Conservation (phyloP, 2,888 invertebrate genomes). For the Pandemis corylana region DNA sequence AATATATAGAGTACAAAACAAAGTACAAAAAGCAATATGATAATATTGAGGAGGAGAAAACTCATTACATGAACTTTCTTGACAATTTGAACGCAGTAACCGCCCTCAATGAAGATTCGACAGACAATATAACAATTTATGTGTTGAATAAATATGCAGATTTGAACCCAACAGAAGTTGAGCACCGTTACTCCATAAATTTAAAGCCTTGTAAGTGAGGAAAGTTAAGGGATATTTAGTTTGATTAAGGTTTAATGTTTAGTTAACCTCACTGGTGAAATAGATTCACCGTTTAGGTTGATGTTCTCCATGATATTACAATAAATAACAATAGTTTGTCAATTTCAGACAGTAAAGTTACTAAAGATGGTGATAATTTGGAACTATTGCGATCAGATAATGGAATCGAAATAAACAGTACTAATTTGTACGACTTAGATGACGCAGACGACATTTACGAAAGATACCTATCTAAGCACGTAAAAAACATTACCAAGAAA, state of each 20-base stretch:
- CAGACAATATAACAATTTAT: slow-evolving; percentile 51
- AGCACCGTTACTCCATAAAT: slow-evolving; percentile 56
- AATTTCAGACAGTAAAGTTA: slow-evolving; percentile 51
- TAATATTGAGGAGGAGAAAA: slow-evolving; percentile 49
- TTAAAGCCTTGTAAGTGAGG: slow-evolving; percentile 62
- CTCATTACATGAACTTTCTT: slow-evolving; percentile 57
- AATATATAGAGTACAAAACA: slow-evolving; percentile 58
- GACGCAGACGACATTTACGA: slow-evolving; percentile 56
- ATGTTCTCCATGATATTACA: background rate
- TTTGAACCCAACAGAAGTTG: slow-evolving; percentile 53
- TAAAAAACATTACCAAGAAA: slow-evolving; percentile 50
- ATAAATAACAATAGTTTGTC: background rate
- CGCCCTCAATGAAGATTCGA: slow-evolving; percentile 54
- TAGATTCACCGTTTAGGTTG: slow-evolving; percentile 11
- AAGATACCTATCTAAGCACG: slow-evolving; percentile 50
- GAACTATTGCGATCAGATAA: slow-evolving; percentile 32
- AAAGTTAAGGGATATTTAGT: slow-evolving; percentile 18
- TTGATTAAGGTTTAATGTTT: slow-evolving; percentile 18
- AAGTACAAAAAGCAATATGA: slow-evolving; percentile 59
- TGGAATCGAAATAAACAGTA: slow-evolving; percentile 21
- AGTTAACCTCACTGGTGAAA: background rate
- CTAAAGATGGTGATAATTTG: slow-evolving; percentile 45
- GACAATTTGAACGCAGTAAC: slow-evolving; percentile 56
- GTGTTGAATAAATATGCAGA: slow-evolving; percentile 64
- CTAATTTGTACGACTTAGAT: slow-evolving; percentile 57